Evolutionary conservation across 2,797 vertebrate genomes (phyloP).

Genomic region (Semaprochilodus insignis): DNA sequence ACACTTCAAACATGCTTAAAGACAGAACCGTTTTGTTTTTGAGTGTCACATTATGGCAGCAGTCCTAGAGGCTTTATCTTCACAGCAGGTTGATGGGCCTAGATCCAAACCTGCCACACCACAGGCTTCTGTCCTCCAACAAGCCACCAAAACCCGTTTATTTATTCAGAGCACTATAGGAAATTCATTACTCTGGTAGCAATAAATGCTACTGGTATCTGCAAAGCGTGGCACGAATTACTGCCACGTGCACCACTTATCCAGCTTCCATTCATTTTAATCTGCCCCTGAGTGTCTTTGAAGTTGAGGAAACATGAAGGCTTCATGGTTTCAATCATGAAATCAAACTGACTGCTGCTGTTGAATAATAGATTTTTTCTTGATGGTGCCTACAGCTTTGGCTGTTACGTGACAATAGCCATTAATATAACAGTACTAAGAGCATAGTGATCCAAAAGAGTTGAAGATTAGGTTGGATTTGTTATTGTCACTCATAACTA

Average conservation of each 20-base stretch:
- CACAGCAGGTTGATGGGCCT: conserved; percentile 19
- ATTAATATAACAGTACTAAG: not conserved
- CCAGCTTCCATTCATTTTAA: conserved; percentile 8
- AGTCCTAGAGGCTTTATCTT: not conserved
- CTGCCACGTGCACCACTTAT: conserved; percentile 4
- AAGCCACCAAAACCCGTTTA: conserved; percentile 45
- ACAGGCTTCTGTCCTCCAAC: conserved; percentile 58
- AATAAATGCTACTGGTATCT: conserved; percentile 64
- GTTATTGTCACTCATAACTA: too few species aligned
- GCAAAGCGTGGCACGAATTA: conserved; percentile 56
- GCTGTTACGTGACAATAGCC: not conserved
- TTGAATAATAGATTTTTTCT: not conserved
- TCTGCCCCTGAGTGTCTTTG: not conserved
- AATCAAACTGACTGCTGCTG: not conserved
- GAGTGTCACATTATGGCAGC: not conserved
- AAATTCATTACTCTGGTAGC: conserved; percentile 65
- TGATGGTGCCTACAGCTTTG: not conserved
- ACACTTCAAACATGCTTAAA: too few species aligned
- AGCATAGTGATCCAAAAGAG: not conserved
- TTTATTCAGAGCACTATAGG: conserved; percentile 55
- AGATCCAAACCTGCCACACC: conserved; percentile 32
- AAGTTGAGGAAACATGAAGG: conserved; percentile 7
- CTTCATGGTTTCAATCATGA: conserved; percentile 11
- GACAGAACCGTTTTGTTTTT: too few species aligned
- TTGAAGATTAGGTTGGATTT: not conserved